Evolutionary conservation across 2,888 invertebrate genomes (phyloP).

Genomic region (Mactromeris polynyma): DNA sequence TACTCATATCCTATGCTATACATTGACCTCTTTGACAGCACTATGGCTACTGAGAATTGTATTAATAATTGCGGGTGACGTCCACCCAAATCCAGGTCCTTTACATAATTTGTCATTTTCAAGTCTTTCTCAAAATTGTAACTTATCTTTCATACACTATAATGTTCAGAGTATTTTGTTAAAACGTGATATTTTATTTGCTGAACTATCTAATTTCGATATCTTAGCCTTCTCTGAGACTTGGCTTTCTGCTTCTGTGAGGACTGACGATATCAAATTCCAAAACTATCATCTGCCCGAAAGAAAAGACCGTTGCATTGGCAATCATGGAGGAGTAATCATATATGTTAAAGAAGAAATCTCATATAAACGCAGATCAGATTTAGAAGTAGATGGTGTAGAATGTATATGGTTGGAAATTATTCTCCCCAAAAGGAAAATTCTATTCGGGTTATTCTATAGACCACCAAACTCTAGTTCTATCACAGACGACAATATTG

Average conservation of each 20-base stretch:
- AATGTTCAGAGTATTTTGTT: slow-evolving; percentile 17
- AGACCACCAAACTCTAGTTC: too few species aligned
- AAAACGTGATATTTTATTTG: not conserved
- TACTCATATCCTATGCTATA: too few species aligned
- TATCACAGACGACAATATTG: too few species aligned
- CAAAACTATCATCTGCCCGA: not conserved
- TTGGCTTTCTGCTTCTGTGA: slow-evolving; percentile 7
- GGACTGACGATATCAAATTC: not conserved
- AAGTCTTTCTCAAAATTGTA: too few species aligned
- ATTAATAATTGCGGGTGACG: too few species aligned
- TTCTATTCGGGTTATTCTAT: too few species aligned
- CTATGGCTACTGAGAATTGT: too few species aligned
- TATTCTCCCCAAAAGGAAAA: too few species aligned
- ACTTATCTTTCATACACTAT: slow-evolving; percentile 10
- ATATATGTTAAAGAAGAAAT: slow-evolving; percentile 31
- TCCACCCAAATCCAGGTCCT: not conserved
- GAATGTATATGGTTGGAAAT: slow-evolving; percentile 43
- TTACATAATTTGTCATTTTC: too few species aligned
- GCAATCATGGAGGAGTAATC: slow-evolving; percentile 30
- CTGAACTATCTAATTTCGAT: slow-evolving; percentile 10
- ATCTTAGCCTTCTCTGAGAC: slow-evolving; percentile 28
- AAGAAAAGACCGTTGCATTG: not conserved
- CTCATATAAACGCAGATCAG: slow-evolving; percentile 19
- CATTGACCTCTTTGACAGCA: too few species aligned
- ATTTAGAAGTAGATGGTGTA: slow-evolving; percentile 7